Percentiles rank a stretch among this genome's conserved stretches.
phyloP scores from a whole-genome alignment of 2,888 invertebrate genomes.

The Pterostichus madidus region DNA sequence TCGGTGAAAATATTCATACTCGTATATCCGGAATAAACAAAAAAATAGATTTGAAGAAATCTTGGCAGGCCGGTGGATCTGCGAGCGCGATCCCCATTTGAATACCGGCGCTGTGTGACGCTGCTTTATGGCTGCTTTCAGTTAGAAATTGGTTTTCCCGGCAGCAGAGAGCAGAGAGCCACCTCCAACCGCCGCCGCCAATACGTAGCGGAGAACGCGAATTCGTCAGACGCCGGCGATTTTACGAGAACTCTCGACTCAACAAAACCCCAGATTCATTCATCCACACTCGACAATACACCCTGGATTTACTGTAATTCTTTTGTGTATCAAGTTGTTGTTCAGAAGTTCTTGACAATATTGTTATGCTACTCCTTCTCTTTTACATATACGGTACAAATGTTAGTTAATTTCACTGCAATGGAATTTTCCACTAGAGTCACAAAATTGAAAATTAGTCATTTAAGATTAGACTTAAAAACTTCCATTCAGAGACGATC shows the following conservation, averaged over 20 bases:
- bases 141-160: conserved; percentile 35
- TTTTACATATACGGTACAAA: too few species aligned
- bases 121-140: conserved; percentile 48
- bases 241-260: conserved; percentile 10
- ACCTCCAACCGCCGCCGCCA: not conserved
- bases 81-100: conserved; percentile 24
- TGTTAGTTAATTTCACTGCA: too few species aligned
- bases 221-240: conserved; percentile 29
- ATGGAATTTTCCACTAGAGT: too few species aligned
- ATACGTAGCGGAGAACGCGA: conserved; percentile 23
- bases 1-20: conserved; percentile 29
- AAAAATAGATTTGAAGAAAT: conserved; percentile 42
- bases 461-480: too few species aligned
- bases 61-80: conserved; percentile 3
- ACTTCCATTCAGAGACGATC: too few species aligned
- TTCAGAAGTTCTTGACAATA: not conserved
- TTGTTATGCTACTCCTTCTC: too few species aligned
- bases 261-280: not conserved
- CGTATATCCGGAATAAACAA: conserved; percentile 39
- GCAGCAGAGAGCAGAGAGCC: too few species aligned
- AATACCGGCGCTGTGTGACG: not conserved
- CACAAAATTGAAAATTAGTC: too few species aligned
- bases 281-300: not conserved
- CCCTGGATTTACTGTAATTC: not conserved
- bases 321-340: not conserved